phyloP scores from a whole-genome alignment of 2,888 invertebrate species.

The Campoplex nolae region DNA sequence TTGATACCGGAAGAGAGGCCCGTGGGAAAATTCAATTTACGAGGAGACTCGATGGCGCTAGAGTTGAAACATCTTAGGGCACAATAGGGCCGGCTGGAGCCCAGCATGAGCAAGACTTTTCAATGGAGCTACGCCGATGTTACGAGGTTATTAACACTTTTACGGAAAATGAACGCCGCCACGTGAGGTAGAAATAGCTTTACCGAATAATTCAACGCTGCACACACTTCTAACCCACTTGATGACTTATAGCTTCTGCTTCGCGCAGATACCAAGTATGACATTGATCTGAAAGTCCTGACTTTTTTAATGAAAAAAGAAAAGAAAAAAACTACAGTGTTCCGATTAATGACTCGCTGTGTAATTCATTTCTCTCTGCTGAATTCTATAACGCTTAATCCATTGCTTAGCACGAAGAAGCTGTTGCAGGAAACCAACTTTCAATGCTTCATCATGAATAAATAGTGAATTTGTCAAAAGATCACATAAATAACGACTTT shows the following conservation, averaged over 20 bases:
- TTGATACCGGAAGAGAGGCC: not conserved
- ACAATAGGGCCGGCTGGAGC: not conserved
- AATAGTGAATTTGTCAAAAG: not conserved
- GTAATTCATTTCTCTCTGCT: conserved; percentile 47
- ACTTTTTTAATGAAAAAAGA: not conserved
- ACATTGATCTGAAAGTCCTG: conserved; percentile 12
- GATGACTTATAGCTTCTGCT: not conserved
- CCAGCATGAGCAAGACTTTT: not conserved
- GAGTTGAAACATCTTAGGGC: conserved; percentile 11
- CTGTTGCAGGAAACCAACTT: not conserved
- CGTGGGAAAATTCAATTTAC: conserved; percentile 2
- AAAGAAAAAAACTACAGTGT: not conserved
- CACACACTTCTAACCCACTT: not conserved
- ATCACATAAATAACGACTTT: not conserved
- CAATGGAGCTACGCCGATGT: conserved; percentile 1
- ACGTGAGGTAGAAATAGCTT: not conserved
- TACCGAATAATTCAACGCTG: conserved; percentile 5
- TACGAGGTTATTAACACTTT: conserved; percentile 12
- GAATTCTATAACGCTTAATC: conserved; percentile 51
- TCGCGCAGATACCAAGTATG: not conserved
- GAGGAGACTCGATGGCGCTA: not conserved
- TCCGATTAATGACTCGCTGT: conserved; percentile 35
- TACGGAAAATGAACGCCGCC: not conserved
- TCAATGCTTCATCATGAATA: not conserved
- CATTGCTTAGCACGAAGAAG: conserved; percentile 2